Evolutionary conservation across 2,888 invertebrate species (phyloP).

Genomic region (Spodoptera littoralis): DNA sequence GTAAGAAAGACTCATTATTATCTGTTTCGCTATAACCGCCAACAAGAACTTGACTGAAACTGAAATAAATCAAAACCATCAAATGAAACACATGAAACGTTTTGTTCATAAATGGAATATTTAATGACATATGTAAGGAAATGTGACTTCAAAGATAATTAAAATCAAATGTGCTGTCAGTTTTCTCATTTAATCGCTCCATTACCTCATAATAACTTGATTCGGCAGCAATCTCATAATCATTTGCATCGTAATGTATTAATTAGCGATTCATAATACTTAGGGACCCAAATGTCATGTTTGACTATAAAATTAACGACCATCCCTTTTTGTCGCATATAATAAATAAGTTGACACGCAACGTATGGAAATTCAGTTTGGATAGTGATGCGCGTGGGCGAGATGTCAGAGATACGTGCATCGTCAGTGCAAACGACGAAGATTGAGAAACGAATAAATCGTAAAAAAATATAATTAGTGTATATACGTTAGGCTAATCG

Average conservation of each 20-base stretch:
- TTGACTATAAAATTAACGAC: conserved; percentile 67
- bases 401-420: conserved; percentile 72
- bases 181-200: conserved; percentile 66
- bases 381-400: conserved; percentile 71
- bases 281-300: conserved; percentile 64
- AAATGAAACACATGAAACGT: conserved; percentile 24
- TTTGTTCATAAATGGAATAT: conserved; percentile 11
- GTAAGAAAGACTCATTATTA: conserved; percentile 15
- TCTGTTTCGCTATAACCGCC: conserved; percentile 21
- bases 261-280: conserved; percentile 68
- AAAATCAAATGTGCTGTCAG: conserved; percentile 64
- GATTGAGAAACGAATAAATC: conserved; percentile 70
- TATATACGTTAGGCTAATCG: conserved; percentile 84
- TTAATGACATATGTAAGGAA: conserved; percentile 10
- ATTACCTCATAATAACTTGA: conserved; percentile 59
- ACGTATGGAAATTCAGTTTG: conserved; percentile 75
- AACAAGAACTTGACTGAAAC: conserved; percentile 16
- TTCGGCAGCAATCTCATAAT: conserved; percentile 59
- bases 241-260: conserved; percentile 65
- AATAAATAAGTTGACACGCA: conserved; percentile 70
- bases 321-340: conserved; percentile 63
- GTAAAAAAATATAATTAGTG: conserved; percentile 80
- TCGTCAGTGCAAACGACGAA: conserved; percentile 65
- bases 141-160: conserved; percentile 28
- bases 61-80: conserved; percentile 30